Base-by-base conservation (phyloP, 2,888 invertebrate genomes). In the Dynastes hyllus region DNA sequence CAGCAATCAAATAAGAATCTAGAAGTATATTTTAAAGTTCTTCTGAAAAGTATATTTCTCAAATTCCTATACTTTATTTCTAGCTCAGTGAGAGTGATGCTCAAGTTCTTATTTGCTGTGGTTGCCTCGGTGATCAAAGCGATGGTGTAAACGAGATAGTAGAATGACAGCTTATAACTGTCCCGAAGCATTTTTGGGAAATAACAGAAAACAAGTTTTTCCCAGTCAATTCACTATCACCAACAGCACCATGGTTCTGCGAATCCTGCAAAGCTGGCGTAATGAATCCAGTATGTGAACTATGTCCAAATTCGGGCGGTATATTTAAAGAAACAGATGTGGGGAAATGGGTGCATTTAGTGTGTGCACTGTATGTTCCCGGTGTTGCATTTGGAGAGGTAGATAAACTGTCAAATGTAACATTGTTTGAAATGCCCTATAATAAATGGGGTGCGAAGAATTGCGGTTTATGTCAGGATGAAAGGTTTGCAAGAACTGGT, bases 181-280 rank as follows among this genome's bases (percentile, higher is more conserved):
- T 98, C 98, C 98, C 90, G 98, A 98, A 92, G 97, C 96, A 81
- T 98, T 98, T 87, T 98, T 89, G 98, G 98, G n/a, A n/a, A 5
- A 95, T 98, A 55, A 96, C 96, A 65, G 98, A 98, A 87, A 94
- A 95, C 95, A 58, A 97, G 97, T 89, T 93, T 97, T 81, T 96
- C 96, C 4, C n/a, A n/a, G n/a, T n/a, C n/a, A n/a, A 96, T 82
- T 98, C 98, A 13, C 94, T 97, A 0, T 97, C 97, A 77, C 97
- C 98, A 40, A 98, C 98, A 0, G 98, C 99, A 82, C 98, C 98
- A 0, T 99, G 99, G 99, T 99, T 99, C 89, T 99, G 99, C 90
- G 99, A 99, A 88, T 97, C 98, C 4, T 99, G 99, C 87, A 95
- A 96, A 85, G 97, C 97, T 27, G 97, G 97, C 0, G 94, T 96